Conservation (phyloP, 2,888 invertebrate species). For the Pimpla rufipes region DNA sequence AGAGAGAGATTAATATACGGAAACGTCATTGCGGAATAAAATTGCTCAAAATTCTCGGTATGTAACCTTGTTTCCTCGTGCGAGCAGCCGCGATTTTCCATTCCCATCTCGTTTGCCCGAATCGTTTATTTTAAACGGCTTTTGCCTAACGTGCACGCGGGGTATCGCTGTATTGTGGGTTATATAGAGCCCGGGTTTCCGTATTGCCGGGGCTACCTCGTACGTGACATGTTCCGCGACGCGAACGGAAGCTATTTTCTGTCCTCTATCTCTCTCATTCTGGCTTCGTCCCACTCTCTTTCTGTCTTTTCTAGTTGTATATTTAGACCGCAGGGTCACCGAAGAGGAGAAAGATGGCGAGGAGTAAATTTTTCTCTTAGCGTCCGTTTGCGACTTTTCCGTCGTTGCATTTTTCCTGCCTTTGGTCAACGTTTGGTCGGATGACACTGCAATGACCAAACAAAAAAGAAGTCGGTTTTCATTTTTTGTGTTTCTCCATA, state of each 20-base stretch:
- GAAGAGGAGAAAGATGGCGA: neutral
- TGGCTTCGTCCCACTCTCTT: no score
- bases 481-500: no score
- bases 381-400: conserved; percentile 1
- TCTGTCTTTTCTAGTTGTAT: neutral
- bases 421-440: no score
- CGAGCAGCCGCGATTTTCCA: conserved; percentile 73
- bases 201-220: conserved; percentile 7
- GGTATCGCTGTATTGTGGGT: conserved; percentile 10
- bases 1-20: conserved; percentile 11
- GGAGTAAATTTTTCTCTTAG: no score
- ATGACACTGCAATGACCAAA: no score
- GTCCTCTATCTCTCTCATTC: neutral
- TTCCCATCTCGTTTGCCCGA: conserved; percentile 74
- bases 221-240: conserved; percentile 24
- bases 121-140: conserved; percentile 59
- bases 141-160: conserved; percentile 15
- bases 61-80: conserved; percentile 46
- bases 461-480: no score
- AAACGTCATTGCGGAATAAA: conserved; percentile 7
- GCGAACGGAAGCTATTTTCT: neutral
- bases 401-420: neutral
- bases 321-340: neutral
- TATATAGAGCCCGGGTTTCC: neutral
- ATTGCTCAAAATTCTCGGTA: conserved; percentile 8